A percentile compares a stretch with the other conserved stretches of the same genome.
phyloP scores from a whole-genome alignment of 2,113 vertebrate genomes.

The Aramus guarauna region DNA sequence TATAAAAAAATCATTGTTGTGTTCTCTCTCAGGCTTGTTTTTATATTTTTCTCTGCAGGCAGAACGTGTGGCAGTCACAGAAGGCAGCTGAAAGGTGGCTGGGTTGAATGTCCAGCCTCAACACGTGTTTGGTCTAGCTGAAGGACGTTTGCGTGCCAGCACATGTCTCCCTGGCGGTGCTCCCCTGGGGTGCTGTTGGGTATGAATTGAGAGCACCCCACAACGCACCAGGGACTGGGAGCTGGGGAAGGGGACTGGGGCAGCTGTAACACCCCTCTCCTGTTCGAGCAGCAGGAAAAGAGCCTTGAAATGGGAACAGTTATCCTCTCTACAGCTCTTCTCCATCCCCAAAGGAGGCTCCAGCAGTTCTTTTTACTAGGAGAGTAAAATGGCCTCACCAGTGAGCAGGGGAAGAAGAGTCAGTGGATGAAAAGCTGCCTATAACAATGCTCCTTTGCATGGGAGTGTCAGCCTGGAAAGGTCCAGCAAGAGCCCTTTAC shows the following conservation, averaged over 20 bases:
- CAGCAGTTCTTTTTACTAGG: background rate
- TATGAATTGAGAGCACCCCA: background rate
- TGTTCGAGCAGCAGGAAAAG: background rate
- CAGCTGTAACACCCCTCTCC: background rate
- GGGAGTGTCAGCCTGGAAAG: background rate
- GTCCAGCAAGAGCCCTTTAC: background rate
- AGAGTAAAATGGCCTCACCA: background rate
- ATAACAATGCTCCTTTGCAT: background rate
- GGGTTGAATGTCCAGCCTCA: background rate
- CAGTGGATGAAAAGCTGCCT: background rate
- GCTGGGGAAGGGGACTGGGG: background rate
- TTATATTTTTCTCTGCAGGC: background rate
- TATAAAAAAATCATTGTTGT: background rate
- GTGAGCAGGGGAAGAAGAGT: background rate
- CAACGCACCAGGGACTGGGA: too few relatives aligned
- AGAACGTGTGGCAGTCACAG: background rate
- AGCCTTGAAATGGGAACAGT: background rate
- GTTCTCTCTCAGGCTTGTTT: background rate
- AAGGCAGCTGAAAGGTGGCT: background rate
- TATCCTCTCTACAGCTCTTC: background rate
- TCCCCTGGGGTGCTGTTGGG: background rate
- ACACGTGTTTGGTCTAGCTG: background rate
- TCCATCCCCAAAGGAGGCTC: background rate
- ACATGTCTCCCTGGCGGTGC: fast-evolving
- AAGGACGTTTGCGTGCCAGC: fast-evolving